Conservation (phyloP, 2,888 invertebrate genomes). For the Lithophane ornitopus region DNA sequence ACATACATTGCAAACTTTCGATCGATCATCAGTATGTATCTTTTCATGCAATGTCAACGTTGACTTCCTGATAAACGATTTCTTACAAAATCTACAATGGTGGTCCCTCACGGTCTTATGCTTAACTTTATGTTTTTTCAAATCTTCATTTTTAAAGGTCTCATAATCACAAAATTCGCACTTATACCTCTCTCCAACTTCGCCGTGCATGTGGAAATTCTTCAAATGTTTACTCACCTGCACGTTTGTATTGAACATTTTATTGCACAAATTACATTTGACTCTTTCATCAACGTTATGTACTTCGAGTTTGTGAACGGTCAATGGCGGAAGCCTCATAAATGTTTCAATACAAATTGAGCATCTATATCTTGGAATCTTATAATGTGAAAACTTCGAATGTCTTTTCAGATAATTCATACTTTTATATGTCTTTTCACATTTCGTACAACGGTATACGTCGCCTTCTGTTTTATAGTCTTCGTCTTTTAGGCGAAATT, state of each 20-base stretch:
- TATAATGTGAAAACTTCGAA: conserved; percentile 78
- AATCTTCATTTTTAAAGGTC: conserved; percentile 74
- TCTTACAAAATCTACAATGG: conserved; percentile 85
- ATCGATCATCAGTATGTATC: conserved; percentile 84
- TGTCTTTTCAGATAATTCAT: conserved; percentile 72
- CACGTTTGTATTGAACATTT: conserved; percentile 75
- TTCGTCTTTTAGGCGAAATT: conserved; percentile 70
- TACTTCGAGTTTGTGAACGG: conserved; percentile 76
- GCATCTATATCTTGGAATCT: conserved; percentile 73
- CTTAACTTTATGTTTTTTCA: conserved; percentile 84
- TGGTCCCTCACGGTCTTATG: conserved; percentile 84
- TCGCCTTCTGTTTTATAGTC: conserved; percentile 75
- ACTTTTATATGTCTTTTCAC: conserved; percentile 75
- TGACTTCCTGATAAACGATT: conserved; percentile 82
- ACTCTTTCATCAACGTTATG: conserved; percentile 81
- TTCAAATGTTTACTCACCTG: conserved; percentile 78
- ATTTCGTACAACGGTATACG: conserved; percentile 71
- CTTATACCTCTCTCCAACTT: conserved; percentile 68
- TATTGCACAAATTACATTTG: conserved; percentile 82
- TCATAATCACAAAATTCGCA: conserved; percentile 83
- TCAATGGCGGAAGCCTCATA: conserved; percentile 73
- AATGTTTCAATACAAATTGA: conserved; percentile 75
- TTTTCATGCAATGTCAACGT: conserved; percentile 80
- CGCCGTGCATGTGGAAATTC: conserved; percentile 82
- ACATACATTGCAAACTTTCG: conserved; percentile 81